phyloP scores from a whole-genome alignment of 2,888 invertebrate species.

The Oeneis ivallda region DNA sequence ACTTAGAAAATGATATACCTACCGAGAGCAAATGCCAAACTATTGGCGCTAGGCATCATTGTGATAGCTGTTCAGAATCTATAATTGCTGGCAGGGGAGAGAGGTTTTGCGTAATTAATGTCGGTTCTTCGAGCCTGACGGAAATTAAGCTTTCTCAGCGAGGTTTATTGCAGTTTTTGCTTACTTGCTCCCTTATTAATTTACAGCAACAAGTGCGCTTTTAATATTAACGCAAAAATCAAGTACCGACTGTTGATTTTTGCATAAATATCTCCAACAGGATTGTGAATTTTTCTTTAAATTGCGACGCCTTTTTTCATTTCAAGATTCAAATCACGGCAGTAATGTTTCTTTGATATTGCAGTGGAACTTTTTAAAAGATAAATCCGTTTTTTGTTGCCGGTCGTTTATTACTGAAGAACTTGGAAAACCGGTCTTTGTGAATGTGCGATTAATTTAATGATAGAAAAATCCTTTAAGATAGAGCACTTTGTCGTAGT shows the following conservation, averaged over 20 bases:
- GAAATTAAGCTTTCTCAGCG: constrained; percentile 72
- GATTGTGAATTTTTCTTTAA: constrained; percentile 33
- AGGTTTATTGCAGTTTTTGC: constrained; percentile 75
- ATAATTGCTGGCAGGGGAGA: constrained; percentile 57
- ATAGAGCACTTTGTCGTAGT: constrained; percentile 14
- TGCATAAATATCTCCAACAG: constrained; percentile 32
- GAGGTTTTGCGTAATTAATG: constrained; percentile 70
- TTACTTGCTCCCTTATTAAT: constrained; percentile 72
- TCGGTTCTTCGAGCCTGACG: constrained; percentile 59
- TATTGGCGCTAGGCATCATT: neutral
- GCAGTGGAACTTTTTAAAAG: constrained; percentile 43
- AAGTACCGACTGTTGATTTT: constrained; percentile 32
- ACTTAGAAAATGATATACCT: no score
- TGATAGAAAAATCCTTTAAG: constrained; percentile 31
- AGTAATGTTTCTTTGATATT: constrained; percentile 45
- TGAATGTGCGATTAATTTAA: constrained; percentile 35
- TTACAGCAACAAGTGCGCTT: constrained; percentile 68
- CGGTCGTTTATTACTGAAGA: constrained; percentile 42
- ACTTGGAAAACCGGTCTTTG: constrained; percentile 40
- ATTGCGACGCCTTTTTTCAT: constrained; percentile 34
- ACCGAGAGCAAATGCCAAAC: no score
- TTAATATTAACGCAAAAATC: constrained; percentile 33
- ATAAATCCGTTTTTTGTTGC: constrained; percentile 44
- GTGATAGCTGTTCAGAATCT: constrained; percentile 43
- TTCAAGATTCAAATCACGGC: constrained; percentile 39